These are phyloP conservation scores for Chrysopilus asiliformis DNA, from an alignment of 2,888 invertebrate species.

Conservation along the genomic window DNA sequence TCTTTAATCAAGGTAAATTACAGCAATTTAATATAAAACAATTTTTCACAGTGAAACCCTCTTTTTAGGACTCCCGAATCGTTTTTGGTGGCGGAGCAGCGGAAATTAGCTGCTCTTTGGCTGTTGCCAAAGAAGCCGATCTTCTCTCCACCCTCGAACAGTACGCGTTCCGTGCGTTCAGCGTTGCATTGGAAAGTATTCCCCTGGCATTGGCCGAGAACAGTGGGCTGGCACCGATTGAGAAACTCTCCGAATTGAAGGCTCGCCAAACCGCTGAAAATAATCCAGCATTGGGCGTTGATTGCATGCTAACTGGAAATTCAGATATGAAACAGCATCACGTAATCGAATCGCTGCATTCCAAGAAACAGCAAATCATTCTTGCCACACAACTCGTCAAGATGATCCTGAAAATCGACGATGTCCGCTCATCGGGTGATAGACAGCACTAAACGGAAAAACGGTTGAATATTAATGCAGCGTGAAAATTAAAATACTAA, in stretches of 20 bases:
- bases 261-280: slow-evolving; percentile 74
- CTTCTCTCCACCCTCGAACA: slow-evolving; percentile 83
- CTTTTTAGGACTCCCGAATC: slow-evolving; percentile 53
- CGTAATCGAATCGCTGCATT: slow-evolving; percentile 92
- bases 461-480: too few species aligned
- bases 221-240: slow-evolving; percentile 85
- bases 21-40: too few species aligned
- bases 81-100: slow-evolving; percentile 98
- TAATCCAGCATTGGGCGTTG: slow-evolving; percentile 81
- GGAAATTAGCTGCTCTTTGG: slow-evolving; percentile 87
- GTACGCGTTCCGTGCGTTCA: slow-evolving; percentile 91
- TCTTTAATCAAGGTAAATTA: slow-evolving; percentile 56
- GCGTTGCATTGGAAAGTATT: slow-evolving; percentile 89
- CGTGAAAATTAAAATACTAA: too few species aligned
- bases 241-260: slow-evolving; percentile 82
- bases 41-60: slow-evolving; percentile 5
- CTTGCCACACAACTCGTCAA: slow-evolving; percentile 96
- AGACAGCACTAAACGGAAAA: too few species aligned
- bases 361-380: slow-evolving; percentile 94
- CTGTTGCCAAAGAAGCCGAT: slow-evolving; percentile 80
- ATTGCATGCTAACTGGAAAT: slow-evolving; percentile 78
- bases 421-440: slow-evolving; percentile 70
- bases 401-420: slow-evolving; percentile 99
- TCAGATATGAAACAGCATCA: slow-evolving; percentile 86
- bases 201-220: slow-evolving; percentile 96